Conservation (phyloP, 1,140 invertebrate species). For the Anthonomus grandis region DNA sequence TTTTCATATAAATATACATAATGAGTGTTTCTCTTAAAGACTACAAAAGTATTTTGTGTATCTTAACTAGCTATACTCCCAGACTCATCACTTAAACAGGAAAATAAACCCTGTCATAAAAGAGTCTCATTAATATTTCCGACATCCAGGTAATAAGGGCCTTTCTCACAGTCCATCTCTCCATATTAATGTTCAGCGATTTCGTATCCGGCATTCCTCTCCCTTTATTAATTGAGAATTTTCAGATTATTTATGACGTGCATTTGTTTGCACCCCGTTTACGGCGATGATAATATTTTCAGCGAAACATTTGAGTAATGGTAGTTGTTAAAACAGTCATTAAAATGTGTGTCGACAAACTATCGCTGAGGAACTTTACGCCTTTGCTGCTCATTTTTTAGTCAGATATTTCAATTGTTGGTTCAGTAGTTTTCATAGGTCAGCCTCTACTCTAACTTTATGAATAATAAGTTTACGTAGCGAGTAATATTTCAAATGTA, state of each 20-base stretch:
- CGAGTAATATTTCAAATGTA: too few relatives aligned
- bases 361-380: background rate
- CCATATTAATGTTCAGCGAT: constrained; percentile 25
- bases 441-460: too few relatives aligned
- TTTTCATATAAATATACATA: too few relatives aligned
- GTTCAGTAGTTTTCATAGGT: too few relatives aligned
- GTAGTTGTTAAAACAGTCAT: constrained; percentile 17
- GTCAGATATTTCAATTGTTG: background rate
- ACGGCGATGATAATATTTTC: constrained; percentile 19
- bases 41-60: too few relatives aligned
- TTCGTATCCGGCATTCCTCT: constrained; percentile 18
- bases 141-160: constrained; percentile 21
- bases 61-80: too few relatives aligned
- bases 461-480: too few relatives aligned
- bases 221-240: constrained; percentile 25
- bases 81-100: too few relatives aligned
- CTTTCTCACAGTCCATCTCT: constrained; percentile 14
- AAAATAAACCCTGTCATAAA: too few relatives aligned
- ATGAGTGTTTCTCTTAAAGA: too few relatives aligned
- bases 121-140: constrained; percentile 22
- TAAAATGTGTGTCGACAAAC: constrained; percentile 18
- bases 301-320: constrained; percentile 11
- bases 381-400: background rate
- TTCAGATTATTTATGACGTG: constrained; percentile 22
- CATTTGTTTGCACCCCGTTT: constrained; percentile 18